A percentile compares a stretch with the other conserved stretches of the same genome.
Evolutionary conservation across 2,888 invertebrate species (phyloP).

Genomic region (Imbricaverruca yamaguchii): DNA sequence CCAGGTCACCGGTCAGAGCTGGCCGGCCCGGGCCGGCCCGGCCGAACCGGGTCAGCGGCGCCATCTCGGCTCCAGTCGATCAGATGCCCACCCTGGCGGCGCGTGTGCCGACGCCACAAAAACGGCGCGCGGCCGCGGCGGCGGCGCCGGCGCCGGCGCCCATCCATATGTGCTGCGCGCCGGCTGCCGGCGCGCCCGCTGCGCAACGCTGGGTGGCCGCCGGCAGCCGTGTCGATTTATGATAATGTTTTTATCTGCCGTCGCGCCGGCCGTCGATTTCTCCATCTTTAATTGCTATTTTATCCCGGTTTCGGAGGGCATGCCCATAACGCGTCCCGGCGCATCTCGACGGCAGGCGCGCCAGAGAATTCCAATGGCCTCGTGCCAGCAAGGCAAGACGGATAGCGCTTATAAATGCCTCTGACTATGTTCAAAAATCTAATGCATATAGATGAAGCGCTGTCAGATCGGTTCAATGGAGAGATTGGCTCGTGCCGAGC

Average conservation of each 20-base stretch:
- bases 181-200: neutral
- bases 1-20: neutral
- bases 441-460: constrained; percentile 20
- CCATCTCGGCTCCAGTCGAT: neutral
- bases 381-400: neutral
- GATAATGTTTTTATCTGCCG: constrained; percentile 12
- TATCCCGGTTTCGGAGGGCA: neutral
- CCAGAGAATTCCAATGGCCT: constrained; percentile 9
- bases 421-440: constrained; percentile 8
- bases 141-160: neutral
- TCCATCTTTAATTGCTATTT: constrained; percentile 20
- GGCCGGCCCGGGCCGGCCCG: neutral
- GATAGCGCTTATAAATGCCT: constrained; percentile 17
- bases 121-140: neutral
- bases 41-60: neutral
- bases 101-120: neutral
- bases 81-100: neutral
- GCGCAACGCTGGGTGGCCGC: constrained; percentile 6
- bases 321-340: neutral
- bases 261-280: neutral
- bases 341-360: neutral
- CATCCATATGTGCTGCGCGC: neutral
- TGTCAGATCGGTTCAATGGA: constrained; percentile 5
- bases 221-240: neutral
- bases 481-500: neutral